These are phyloP conservation scores for Vultur gryphus DNA, from an alignment of 2,797 vertebrate species.

Conservation along the genomic window DNA sequence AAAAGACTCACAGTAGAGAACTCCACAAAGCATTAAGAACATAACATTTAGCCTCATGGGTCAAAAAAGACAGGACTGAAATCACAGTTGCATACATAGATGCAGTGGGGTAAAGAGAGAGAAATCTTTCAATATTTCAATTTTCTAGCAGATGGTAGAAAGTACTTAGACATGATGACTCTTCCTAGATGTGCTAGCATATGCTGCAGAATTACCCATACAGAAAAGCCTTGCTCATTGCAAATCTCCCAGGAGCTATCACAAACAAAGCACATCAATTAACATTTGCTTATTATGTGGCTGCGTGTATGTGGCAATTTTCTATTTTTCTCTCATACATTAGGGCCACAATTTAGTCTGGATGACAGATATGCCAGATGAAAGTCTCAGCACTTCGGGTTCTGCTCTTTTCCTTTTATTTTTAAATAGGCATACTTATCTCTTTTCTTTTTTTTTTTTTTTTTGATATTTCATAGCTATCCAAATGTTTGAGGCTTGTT, in stretches of 20 bases:
- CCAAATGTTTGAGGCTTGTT: neutral
- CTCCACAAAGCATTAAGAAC: neutral
- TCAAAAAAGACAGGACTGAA: conserved; percentile 37
- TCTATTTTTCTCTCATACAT: conserved; percentile 37
- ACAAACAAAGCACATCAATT: conserved; percentile 69
- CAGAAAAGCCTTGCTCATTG: conserved; percentile 63
- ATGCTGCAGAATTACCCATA: conserved; percentile 63
- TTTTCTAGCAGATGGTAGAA: conserved; percentile 71
- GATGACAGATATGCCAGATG: conserved; percentile 8
- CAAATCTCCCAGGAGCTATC: conserved; percentile 67
- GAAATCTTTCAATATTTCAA: conserved; percentile 48
- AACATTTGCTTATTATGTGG: conserved; percentile 68
- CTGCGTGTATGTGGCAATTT: conserved; percentile 29
- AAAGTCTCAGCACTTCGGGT: neutral
- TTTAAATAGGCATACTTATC: conserved; percentile 18
- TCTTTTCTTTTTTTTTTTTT: neutral
- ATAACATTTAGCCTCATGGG: neutral
- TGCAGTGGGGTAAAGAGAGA: neutral
- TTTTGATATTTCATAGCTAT: neutral
- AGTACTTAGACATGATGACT: conserved; percentile 61
- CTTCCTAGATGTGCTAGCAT: conserved; percentile 63
- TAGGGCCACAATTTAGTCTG: conserved; percentile 40
- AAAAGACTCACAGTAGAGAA: neutral
- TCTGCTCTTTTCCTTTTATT: conserved; percentile 38
- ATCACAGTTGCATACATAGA: neutral